These are phyloP conservation scores for Scolopax mira DNA, from an alignment of 2,113 vertebrate species.

Conservation along the genomic window DNA sequence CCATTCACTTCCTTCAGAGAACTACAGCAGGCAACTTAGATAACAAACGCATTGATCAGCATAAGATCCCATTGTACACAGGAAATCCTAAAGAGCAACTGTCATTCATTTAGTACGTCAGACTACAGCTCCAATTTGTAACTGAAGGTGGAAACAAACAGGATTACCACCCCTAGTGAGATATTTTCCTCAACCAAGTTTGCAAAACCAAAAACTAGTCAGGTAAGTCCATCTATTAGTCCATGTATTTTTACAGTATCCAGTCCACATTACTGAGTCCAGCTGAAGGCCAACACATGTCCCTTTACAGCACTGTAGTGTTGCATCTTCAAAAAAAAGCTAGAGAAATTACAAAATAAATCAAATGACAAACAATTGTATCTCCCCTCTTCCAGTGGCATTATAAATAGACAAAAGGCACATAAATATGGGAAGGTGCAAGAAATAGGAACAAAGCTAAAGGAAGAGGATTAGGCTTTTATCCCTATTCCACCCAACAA, in stretches of 20 bases:
- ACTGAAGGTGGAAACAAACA: slow-evolving; percentile 3
- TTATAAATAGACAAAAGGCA: slow-evolving; percentile 96
- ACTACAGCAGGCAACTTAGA: neutral
- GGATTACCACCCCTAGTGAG: neutral
- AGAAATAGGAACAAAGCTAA: slow-evolving; percentile 82
- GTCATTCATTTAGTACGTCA: neutral
- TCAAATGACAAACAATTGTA: slow-evolving; percentile 74
- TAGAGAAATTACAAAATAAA: slow-evolving; percentile 77
- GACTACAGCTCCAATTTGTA: neutral
- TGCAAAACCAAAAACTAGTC: slow-evolving; percentile 35
- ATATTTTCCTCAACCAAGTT: slow-evolving; percentile 13
- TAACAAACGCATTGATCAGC: neutral
- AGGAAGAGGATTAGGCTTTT: slow-evolving; percentile 78
- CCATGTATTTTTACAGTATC: slow-evolving; percentile 42
- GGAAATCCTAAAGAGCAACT: neutral
- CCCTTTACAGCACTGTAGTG: slow-evolving; percentile 76
- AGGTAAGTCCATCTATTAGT: slow-evolving; percentile 22
- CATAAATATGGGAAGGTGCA: slow-evolving; percentile 92
- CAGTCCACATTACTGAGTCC: slow-evolving; percentile 38
- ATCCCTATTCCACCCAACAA: slow-evolving; percentile 78
- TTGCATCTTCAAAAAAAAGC: slow-evolving; percentile 74
- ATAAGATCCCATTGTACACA: neutral
- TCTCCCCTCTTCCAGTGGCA: slow-evolving; percentile 81
- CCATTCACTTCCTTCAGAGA: neutral
- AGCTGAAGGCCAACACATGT: slow-evolving; percentile 34